Evolutionary conservation across 2,888 invertebrate genomes (phyloP).

Genomic region (Cheilosia impressa): DNA sequence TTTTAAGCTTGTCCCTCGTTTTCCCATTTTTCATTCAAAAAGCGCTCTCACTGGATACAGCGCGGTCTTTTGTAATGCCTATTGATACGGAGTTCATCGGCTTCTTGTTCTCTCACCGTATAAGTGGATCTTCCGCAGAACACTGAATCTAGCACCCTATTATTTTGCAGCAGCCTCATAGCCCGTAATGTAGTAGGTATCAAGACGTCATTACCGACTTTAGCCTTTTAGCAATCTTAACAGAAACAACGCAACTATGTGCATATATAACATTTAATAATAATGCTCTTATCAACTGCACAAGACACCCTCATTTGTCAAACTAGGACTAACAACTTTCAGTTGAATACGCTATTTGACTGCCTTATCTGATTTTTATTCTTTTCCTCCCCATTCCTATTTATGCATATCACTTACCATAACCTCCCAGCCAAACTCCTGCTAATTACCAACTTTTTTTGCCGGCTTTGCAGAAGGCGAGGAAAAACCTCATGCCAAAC

Average conservation of each 20-base stretch:
- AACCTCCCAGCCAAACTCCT: slow-evolving; percentile 29
- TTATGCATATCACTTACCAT: slow-evolving; percentile 29
- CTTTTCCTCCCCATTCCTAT: neutral
- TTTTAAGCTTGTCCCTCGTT: too few relatives aligned
- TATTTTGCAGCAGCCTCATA: too few relatives aligned
- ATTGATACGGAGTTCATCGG: too few relatives aligned
- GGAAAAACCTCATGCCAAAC: slow-evolving; percentile 28
- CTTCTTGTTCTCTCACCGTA: too few relatives aligned
- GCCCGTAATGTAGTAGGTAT: too few relatives aligned
- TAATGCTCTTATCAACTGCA: slow-evolving; percentile 29
- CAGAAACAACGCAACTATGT: neutral
- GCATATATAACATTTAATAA: neutral
- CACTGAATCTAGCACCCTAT: too few relatives aligned
- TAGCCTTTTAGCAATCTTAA: too few relatives aligned
- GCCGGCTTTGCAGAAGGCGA: slow-evolving; percentile 23
- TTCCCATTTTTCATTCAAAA: too few relatives aligned
- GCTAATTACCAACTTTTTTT: slow-evolving; percentile 49
- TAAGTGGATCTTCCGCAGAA: too few relatives aligned
- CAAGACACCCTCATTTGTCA: slow-evolving; percentile 53
- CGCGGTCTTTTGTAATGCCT: too few relatives aligned
- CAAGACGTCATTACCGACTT: too few relatives aligned
- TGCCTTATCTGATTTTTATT: slow-evolving; percentile 18
- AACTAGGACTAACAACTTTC: slow-evolving; percentile 18
- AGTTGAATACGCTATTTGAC: slow-evolving; percentile 42
- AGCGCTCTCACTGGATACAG: too few relatives aligned